Evolutionary conservation across 1,140 invertebrate genomes (phyloP).

Genomic region (Steinernema khuongi): DNA sequence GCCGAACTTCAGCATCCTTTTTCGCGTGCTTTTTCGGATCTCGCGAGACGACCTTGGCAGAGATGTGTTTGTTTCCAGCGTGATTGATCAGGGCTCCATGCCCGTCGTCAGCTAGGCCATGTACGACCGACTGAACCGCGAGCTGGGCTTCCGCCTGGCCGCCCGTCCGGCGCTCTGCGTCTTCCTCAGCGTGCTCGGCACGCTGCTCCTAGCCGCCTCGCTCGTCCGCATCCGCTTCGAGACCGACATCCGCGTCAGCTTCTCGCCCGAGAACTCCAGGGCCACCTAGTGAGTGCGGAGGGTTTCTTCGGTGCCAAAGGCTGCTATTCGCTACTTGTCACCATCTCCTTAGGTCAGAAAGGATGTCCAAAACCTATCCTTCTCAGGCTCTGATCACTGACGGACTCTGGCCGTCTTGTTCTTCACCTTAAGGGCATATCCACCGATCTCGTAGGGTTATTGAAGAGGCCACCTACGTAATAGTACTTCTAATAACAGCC

Average conservation of each 20-base stretch:
- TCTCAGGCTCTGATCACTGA: too few relatives aligned
- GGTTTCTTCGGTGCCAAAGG: conserved; percentile 16
- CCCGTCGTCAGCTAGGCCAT: conserved; percentile 8
- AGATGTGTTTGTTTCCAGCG: conserved; percentile 26
- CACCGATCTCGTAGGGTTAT: too few relatives aligned
- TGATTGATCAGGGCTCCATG: conserved; percentile 29
- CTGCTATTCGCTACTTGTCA: conserved; percentile 18
- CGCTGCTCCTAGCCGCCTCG: conserved; percentile 13
- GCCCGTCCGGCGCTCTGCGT: conserved; percentile 27
- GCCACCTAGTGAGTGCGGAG: conserved; percentile 36
- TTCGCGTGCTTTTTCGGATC: neutral
- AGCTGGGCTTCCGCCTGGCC: conserved; percentile 32
- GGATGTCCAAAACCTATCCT: too few relatives aligned
- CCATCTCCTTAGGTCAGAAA: too few relatives aligned
- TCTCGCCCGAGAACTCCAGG: conserved; percentile 37
- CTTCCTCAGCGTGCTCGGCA: conserved; percentile 28
- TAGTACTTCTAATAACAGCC: too few relatives aligned
- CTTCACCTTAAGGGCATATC: too few relatives aligned
- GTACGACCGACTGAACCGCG: conserved; percentile 35
- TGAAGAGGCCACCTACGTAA: too few relatives aligned
- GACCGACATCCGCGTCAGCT: conserved; percentile 37
- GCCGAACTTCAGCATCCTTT: neutral
- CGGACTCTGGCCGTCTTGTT: too few relatives aligned
- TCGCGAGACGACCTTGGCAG: neutral
- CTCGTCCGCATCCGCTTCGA: conserved; percentile 33